A percentile compares a stretch with the other conserved stretches of the same genome.
These are phyloP conservation scores for Trachurus trachurus DNA, from an alignment of 2,797 vertebrate species.

Conservation along the genomic window DNA sequence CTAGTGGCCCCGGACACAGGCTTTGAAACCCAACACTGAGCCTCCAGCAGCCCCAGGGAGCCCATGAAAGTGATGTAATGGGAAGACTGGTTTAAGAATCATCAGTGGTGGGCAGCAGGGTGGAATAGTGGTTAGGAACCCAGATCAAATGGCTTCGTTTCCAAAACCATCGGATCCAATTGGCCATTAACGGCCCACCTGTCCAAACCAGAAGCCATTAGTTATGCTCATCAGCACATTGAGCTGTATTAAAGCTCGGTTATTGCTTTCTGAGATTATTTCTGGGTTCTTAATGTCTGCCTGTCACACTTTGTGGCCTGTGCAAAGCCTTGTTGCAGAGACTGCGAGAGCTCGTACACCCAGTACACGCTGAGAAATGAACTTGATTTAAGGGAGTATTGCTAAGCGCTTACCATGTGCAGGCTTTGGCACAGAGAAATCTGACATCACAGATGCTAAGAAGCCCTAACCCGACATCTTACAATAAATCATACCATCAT, in stretches of 20 bases:
- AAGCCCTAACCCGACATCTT: slow-evolving; percentile 50
- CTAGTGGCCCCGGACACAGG: slow-evolving; percentile 31
- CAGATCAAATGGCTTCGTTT: slow-evolving; percentile 66
- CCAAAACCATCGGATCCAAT: slow-evolving; percentile 44
- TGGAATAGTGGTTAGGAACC: slow-evolving; percentile 59
- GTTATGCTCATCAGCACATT: slow-evolving; percentile 52
- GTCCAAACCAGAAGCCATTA: slow-evolving; percentile 40
- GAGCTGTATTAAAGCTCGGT: slow-evolving; percentile 51
- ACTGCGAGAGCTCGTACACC: slow-evolving; percentile 26
- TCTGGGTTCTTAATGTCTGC: slow-evolving; percentile 28
- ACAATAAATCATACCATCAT: slow-evolving; percentile 45
- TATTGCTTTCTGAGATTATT: slow-evolving; percentile 36
- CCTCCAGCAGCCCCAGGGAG: slow-evolving; percentile 60
- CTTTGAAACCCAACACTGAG: slow-evolving; percentile 77
- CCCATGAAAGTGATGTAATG: slow-evolving; percentile 76
- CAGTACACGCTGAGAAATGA: slow-evolving; percentile 36
- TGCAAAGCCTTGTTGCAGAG: slow-evolving; percentile 23
- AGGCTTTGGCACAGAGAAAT: slow-evolving; percentile 33
- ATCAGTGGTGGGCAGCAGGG: slow-evolving; percentile 51
- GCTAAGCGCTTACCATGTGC: slow-evolving; percentile 23
- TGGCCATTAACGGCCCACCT: slow-evolving; percentile 67
- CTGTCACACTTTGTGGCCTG: slow-evolving; percentile 9
- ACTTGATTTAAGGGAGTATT: slow-evolving; percentile 46
- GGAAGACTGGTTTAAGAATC: slow-evolving; percentile 65
- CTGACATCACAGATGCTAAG: slow-evolving; percentile 46